phyloP scores from a whole-genome alignment of 1,140 invertebrate genomes.

The Geopemphigus sp. region DNA sequence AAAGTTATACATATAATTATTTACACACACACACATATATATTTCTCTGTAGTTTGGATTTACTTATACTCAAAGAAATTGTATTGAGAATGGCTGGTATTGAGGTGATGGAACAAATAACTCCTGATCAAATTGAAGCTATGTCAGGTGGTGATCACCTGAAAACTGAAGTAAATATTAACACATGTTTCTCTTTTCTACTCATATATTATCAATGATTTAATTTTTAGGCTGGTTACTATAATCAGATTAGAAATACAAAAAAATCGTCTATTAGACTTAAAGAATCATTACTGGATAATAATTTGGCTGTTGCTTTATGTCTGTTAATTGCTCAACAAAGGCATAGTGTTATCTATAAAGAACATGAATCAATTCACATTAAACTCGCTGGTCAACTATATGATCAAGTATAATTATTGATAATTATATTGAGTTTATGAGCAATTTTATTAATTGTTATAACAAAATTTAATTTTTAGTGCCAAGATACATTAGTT shows the following conservation, averaged over 20 bases:
- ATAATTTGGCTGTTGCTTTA: slow-evolving; percentile 88
- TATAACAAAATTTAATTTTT: slow-evolving; percentile 54
- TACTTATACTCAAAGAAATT: slow-evolving; percentile 95
- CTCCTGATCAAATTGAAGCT: slow-evolving; percentile 90
- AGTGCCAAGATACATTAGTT: slow-evolving; percentile 97
- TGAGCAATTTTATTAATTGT: background rate
- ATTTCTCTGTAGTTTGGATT: slow-evolving; percentile 73
- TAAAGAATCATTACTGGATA: slow-evolving; percentile 89
- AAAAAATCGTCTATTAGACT: slow-evolving; percentile 93
- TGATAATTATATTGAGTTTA: background rate
- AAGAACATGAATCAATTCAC: slow-evolving; percentile 82
- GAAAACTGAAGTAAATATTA: slow-evolving; percentile 74
- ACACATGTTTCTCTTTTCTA: slow-evolving; percentile 29
- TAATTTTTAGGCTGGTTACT: slow-evolving; percentile 79
- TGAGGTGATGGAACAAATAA: slow-evolving; percentile 95
- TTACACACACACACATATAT: background rate
- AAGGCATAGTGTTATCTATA: slow-evolving; percentile 87
- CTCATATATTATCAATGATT: slow-evolving; percentile 18
- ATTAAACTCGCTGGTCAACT: slow-evolving; percentile 81
- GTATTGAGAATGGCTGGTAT: slow-evolving; percentile 99
- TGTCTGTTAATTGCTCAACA: slow-evolving; percentile 96
- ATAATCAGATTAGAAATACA: slow-evolving; percentile 93
- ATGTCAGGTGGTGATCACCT: slow-evolving; percentile 95
- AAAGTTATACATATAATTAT: background rate
- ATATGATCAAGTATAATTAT: slow-evolving; percentile 56